Base-by-base conservation (phyloP, 2,113 vertebrate species). In the Sarotherodon lohbergeri region DNA sequence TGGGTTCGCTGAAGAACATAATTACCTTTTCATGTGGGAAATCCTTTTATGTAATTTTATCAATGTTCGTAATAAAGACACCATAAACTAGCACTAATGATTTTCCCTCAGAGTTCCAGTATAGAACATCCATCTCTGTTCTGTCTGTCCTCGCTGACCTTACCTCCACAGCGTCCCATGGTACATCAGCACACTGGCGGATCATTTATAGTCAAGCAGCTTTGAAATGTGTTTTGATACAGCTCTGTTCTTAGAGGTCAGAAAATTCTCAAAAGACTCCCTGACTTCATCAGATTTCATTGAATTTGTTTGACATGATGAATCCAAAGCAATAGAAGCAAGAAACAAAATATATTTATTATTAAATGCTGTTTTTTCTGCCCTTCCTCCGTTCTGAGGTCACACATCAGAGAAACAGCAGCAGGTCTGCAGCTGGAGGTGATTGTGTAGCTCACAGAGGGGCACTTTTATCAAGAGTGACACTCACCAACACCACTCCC, bases 101-200 rank as follows among this genome's bases (percentile, higher is more conserved):
- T 34, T 41, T 24, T 81, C 66, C 86, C 85, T 43, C 1, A 16
- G 61, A 83, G 76, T 5, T 81, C 34, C 54, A 80, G 36, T 41
- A 46, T 6, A 80, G 54, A 80, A 24, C 76, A 57, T 88, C 88
- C 85, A 41, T 90, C 89, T 87, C 59, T 81, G 54, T 68, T 87
- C 88, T 93, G 91, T 90, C 63, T 39, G 79, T 85, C 83, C 80
- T 84, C 29, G 1, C 76, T 86, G 92, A 91, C 91, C 91, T 91
- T 5, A 85, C 66, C 83, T 90, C 36, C 32, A 83, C 68, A 32
- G 80, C 39, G 48, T 86, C 86, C 86, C 61, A 3, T 29, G 16
- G 88, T 61, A 32, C 83, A 82, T 56, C 61, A 56, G 55, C 50
- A 46, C 73, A 87, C 50, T 9, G 48, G 80, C 41, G 10, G 46